Base-by-base conservation (phyloP, 2,888 invertebrate genomes). In the Lasius platythorax region DNA sequence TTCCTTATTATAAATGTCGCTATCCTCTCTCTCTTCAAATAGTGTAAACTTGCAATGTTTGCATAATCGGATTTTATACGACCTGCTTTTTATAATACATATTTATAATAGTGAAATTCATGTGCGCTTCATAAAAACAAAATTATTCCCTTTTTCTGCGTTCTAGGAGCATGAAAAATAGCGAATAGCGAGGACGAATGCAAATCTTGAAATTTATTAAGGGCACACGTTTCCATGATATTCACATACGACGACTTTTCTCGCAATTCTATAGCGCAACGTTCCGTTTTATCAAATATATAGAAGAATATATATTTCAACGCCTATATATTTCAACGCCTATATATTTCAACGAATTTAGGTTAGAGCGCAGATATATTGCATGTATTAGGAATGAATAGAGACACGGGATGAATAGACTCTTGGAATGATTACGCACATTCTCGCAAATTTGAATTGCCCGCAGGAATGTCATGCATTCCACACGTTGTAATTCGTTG, bases 201-300 rank as follows among this genome's bases (percentile, higher is more conserved):
- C 37, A 78, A 78, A 68, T 78, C 40, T 67, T 3, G 5, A 67
- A 75, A 46, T 50, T 76, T 53, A 75, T 18, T 66, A 75, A 74
- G 46, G 37, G 11, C 23, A 6, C 50, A 33, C 33, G 40, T 78
- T 70, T 78, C 6, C 40, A 58, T 78, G 43, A 43, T 56, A 78
- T 78, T 68, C 67, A 37, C 2, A 46, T 28, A 23, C 37, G 50
- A 5, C 23, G 28, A 75, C 50, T 75, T 75, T 64, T 64, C 50
- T 53, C 50, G 37, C 33, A 18, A 37, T 8, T 66, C 12, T 40
- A 12, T n/a, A 64, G n/a, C 11, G n/a, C 37, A n/a, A 33, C 33
- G 30, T 43, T 37, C 15, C 3, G 46, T 46, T 46, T 63, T 23
- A 28, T 64, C n/a, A 50, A 53, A 40, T 67, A 50, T 18, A 56